phyloP scores from a whole-genome alignment of 1,140 invertebrate genomes.

The Muscidifurax raptorellus region DNA sequence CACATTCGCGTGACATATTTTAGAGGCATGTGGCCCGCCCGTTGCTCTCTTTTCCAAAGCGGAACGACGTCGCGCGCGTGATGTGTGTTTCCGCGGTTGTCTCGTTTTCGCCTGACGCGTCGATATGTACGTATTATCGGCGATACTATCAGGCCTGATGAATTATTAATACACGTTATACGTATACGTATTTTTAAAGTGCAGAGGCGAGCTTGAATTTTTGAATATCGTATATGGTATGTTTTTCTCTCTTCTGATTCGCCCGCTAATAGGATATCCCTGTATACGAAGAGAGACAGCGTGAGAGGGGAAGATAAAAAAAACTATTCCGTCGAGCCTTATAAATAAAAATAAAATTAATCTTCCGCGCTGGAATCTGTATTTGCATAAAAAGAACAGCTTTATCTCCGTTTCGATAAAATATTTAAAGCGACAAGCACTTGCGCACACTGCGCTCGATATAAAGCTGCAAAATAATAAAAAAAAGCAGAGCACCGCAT shows the following conservation, averaged over 20 bases:
- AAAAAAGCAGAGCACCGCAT: conserved; percentile 31
- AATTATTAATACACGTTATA: not conserved
- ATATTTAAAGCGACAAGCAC: conserved; percentile 36
- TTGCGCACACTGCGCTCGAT: not conserved
- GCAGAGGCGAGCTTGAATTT: too few relatives aligned
- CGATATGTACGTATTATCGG: not conserved
- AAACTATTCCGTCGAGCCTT: not conserved
- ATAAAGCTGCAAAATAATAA: conserved; percentile 22
- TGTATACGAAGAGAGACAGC: not conserved
- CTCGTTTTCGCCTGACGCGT: not conserved
- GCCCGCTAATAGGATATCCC: not conserved
- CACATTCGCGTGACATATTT: not conserved
- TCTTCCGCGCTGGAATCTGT: not conserved
- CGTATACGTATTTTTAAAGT: not conserved
- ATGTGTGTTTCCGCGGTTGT: not conserved
- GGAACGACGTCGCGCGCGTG: not conserved
- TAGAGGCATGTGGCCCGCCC: not conserved
- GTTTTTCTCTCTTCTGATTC: too few relatives aligned
- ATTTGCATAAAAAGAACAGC: conserved; percentile 33
- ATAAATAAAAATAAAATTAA: conserved; percentile 46
- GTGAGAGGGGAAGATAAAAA: too few relatives aligned
- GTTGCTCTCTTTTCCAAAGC: not conserved
- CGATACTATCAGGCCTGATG: not conserved
- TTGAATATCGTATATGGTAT: too few relatives aligned
- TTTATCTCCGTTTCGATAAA: conserved; percentile 22